These are phyloP conservation scores for Antheraea pernyi DNA, from an alignment of 1,140 invertebrate genomes.

Conservation along the genomic window DNA sequence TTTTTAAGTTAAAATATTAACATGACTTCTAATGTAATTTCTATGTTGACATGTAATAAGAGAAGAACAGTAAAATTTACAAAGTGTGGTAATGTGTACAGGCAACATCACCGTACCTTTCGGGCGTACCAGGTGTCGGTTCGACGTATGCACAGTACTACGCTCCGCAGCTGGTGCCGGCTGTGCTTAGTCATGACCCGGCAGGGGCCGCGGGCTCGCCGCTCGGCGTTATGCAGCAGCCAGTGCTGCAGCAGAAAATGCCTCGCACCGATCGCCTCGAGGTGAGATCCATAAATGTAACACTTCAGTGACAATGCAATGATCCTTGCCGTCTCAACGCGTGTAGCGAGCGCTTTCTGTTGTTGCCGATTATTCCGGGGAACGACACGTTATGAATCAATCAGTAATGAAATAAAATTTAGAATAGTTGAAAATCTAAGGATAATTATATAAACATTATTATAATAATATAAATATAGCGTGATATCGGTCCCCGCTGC, in stretches of 20 bases:
- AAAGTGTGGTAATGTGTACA: conserved; percentile 69
- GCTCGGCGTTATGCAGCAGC: conserved; percentile 87
- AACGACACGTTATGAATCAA: conserved; percentile 35
- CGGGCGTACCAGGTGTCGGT: conserved; percentile 90
- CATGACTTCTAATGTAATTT: background rate
- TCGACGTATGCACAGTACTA: conserved; percentile 93
- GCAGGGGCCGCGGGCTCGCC: conserved; percentile 85
- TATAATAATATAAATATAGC: background rate
- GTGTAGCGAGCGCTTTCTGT: conserved; percentile 54
- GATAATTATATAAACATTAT: background rate
- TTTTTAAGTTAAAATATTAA: conserved; percentile 2
- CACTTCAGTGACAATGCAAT: conserved; percentile 17
- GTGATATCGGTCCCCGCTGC: conserved; percentile 47
- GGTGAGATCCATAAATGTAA: conserved; percentile 82
- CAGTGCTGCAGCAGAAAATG: conserved; percentile 94
- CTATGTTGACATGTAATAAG: background rate
- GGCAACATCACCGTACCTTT: conserved; percentile 94
- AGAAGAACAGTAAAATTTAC: conserved; percentile 10
- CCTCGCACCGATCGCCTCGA: conserved; percentile 96
- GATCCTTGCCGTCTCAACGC: conserved; percentile 27
- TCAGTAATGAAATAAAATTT: background rate
- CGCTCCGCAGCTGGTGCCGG: conserved; percentile 91
- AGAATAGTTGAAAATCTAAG: background rate
- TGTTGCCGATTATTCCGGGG: conserved; percentile 53
- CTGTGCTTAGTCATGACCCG: conserved; percentile 90